Percentiles rank a stretch among this genome's conserved stretches.
These are phyloP conservation scores for Polymixis lichenea DNA, from an alignment of 2,888 invertebrate species.

Conservation along the genomic window DNA sequence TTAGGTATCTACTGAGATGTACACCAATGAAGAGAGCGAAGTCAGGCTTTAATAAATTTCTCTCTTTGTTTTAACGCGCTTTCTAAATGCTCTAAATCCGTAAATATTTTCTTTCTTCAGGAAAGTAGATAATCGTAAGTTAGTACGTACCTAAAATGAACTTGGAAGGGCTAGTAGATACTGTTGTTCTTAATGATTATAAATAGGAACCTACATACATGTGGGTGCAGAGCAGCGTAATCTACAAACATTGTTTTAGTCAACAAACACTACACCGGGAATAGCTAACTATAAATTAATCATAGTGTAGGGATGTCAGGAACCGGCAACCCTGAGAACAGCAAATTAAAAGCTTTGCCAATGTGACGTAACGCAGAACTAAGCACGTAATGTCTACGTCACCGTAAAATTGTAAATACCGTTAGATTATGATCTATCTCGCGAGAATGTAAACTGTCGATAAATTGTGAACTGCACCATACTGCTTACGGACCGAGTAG, in stretches of 20 bases:
- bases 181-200: neutral
- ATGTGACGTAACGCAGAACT: neutral
- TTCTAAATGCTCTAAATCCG: neutral
- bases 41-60: conserved; percentile 10
- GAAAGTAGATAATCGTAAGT: neutral
- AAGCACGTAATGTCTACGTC: neutral
- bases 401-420: no score
- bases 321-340: neutral
- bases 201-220: no score
- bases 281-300: conserved; percentile 10
- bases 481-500: no score
- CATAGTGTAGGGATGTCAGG: neutral
- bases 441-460: no score
- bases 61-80: neutral
- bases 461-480: no score
- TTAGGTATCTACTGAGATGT: neutral
- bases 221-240: conserved; percentile 3
- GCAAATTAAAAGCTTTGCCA: neutral
- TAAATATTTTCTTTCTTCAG: neutral
- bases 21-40: neutral
- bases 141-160: neutral
- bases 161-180: neutral
- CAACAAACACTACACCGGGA: conserved; percentile 1
- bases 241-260: conserved; percentile 13
- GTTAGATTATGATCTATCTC: no score